A percentile compares a stretch with the other conserved stretches of the same genome.
phyloP scores from a whole-genome alignment of 2,113 vertebrate genomes.

The Rhagologus leucostigma region DNA sequence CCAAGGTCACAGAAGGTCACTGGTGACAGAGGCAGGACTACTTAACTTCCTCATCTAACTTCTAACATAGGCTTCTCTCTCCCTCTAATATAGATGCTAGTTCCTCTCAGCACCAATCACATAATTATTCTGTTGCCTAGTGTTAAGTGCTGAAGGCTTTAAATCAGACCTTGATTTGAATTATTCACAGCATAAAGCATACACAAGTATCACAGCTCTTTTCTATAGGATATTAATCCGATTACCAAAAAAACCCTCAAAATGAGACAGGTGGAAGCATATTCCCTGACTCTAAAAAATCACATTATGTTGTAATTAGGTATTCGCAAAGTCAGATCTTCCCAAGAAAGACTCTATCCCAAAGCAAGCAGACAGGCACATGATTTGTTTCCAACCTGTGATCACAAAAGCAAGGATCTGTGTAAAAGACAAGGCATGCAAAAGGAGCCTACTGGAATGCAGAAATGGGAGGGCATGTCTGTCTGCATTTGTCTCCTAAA shows the following conservation, averaged over 20 bases:
- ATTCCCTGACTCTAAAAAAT: neutral
- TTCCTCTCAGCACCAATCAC: neutral
- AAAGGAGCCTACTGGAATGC: neutral
- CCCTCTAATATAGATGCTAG: neutral
- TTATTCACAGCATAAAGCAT: conserved; percentile 10
- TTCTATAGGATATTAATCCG: neutral
- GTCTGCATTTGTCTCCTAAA: neutral
- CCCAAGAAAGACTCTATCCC: neutral
- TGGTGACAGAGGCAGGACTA: neutral
- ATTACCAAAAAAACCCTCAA: neutral
- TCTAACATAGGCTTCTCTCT: neutral
- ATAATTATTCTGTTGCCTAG: neutral
- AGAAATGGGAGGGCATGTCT: neutral
- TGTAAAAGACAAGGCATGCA: neutral
- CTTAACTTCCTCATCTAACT: neutral
- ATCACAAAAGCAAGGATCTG: neutral
- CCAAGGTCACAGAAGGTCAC: neutral
- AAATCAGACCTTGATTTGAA: conserved; percentile 26
- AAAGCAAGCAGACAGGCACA: neutral
- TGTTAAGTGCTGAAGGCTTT: neutral
- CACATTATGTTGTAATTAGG: neutral
- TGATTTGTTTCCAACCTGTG: neutral
- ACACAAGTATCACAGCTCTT: neutral
- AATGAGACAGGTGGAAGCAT: neutral
- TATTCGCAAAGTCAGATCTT: neutral